These are phyloP conservation scores for Oryzias sinensis DNA, from an alignment of 2,797 vertebrate species.

Conservation along the genomic window DNA sequence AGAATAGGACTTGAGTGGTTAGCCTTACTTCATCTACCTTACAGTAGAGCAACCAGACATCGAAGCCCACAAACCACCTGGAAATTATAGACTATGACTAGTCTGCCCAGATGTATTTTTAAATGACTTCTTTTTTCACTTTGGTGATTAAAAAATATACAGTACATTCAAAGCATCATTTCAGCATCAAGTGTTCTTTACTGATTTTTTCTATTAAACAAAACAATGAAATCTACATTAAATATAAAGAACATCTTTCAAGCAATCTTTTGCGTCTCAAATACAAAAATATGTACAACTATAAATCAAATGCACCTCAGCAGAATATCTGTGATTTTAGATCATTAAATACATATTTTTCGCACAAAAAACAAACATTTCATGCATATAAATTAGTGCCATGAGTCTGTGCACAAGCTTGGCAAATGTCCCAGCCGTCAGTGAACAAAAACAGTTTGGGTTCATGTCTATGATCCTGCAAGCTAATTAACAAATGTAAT, in stretches of 20 bases:
- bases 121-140: no score
- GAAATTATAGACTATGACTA: conserved; percentile 1
- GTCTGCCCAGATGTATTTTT: no score
- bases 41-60: conserved; percentile 18
- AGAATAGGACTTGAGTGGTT: background rate
- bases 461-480: background rate
- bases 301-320: no score
- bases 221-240: background rate
- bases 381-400: conserved; percentile 18
- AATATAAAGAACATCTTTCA: conserved; percentile 26
- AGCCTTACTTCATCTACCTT: background rate
- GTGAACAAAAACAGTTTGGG: conserved; percentile 4
- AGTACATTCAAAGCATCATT: background rate
- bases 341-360: background rate
- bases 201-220: background rate
- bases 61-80: background rate
- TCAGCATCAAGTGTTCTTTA: background rate
- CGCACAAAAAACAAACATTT: conserved; percentile 5
- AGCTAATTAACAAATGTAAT: no score
- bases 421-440: conserved; percentile 16
- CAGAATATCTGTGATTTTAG: background rate
- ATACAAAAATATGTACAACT: conserved; percentile 6
- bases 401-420: conserved; percentile 21
- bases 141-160: background rate
- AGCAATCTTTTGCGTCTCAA: conserved; percentile 1